A percentile compares a stretch with the other conserved stretches of the same genome.
Evolutionary conservation across 2,888 invertebrate species (phyloP).

Genomic region (Tinea semifulvella): DNA sequence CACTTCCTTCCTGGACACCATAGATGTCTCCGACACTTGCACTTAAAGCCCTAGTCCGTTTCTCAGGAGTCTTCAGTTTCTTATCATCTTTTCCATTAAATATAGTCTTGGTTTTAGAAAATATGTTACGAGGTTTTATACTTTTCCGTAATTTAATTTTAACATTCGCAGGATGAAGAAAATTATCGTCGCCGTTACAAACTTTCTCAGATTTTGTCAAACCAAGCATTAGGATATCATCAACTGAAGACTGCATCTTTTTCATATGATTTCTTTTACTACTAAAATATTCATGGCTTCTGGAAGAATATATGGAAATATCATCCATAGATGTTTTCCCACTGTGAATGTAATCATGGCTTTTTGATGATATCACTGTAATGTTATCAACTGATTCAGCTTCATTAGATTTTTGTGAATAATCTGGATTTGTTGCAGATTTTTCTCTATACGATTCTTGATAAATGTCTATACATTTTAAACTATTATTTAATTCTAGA

Average conservation of each 20-base stretch:
- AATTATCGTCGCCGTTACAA: conserved; percentile 47
- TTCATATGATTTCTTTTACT: conserved; percentile 16
- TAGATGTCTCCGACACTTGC: conserved; percentile 58
- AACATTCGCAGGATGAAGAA: conserved; percentile 50
- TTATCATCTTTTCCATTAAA: conserved; percentile 34
- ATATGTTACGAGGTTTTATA: conserved; percentile 41
- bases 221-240: conserved; percentile 47
- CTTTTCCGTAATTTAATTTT: conserved; percentile 55
- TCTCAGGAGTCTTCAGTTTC: conserved; percentile 17
- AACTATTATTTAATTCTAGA: conserved; percentile 42
- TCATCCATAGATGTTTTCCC: conserved; percentile 44
- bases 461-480: conserved; percentile 53
- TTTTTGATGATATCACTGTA: conserved; percentile 41
- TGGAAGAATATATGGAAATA: conserved; percentile 66
- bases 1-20: conserved; percentile 44
- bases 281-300: conserved; percentile 53
- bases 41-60: conserved; percentile 33
- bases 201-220: conserved; percentile 18
- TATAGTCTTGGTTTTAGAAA: conserved; percentile 45
- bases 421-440: background rate
- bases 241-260: conserved; percentile 49
- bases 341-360: conserved; percentile 21
- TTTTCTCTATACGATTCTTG: conserved; percentile 35
- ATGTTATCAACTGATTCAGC: conserved; percentile 66
- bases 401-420: conserved; percentile 33